Percentiles rank a stretch among this genome's conserved stretches.
Evolutionary conservation across 92 coral and sea anemone species (phyloP).

Genomic region (Desmophyllum pertusum): DNA sequence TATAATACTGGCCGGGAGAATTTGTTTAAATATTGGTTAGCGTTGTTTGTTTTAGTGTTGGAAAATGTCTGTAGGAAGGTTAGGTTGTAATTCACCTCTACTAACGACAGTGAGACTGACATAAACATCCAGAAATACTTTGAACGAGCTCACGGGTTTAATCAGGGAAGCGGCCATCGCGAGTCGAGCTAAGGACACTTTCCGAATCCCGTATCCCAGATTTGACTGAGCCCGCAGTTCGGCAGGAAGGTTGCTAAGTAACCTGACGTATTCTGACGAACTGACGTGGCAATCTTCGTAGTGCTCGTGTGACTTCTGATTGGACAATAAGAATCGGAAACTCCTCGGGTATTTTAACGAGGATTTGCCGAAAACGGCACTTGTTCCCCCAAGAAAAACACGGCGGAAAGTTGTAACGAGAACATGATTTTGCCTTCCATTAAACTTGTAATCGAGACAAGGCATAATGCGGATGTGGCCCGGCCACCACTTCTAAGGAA

Average conservation of each 20-base stretch:
- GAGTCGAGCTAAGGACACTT: neutral
- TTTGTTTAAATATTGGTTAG: too few species aligned
- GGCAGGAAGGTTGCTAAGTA: neutral
- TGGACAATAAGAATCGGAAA: neutral
- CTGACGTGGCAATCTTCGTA: neutral
- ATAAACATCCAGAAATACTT: too few species aligned
- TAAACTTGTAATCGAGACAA: neutral
- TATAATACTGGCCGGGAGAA: too few species aligned
- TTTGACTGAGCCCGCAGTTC: neutral
- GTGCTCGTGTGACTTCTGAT: neutral
- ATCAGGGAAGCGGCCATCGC: too few species aligned
- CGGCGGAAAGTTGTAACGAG: neutral
- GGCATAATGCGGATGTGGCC: neutral
- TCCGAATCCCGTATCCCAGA: neutral
- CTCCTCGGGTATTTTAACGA: neutral
- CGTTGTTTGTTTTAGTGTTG: too few species aligned
- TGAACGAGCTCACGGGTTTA: neutral
- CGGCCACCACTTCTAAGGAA: too few species aligned
- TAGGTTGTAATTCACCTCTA: too few species aligned
- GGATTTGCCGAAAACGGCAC: neutral
- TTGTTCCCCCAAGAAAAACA: neutral
- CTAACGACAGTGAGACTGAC: too few species aligned
- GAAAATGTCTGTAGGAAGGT: too few species aligned
- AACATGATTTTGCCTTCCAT: neutral
- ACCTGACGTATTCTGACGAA: neutral